phyloP scores from a whole-genome alignment of 64 coral and sea anemone genomes.

The Pocillopora verrucosa region DNA sequence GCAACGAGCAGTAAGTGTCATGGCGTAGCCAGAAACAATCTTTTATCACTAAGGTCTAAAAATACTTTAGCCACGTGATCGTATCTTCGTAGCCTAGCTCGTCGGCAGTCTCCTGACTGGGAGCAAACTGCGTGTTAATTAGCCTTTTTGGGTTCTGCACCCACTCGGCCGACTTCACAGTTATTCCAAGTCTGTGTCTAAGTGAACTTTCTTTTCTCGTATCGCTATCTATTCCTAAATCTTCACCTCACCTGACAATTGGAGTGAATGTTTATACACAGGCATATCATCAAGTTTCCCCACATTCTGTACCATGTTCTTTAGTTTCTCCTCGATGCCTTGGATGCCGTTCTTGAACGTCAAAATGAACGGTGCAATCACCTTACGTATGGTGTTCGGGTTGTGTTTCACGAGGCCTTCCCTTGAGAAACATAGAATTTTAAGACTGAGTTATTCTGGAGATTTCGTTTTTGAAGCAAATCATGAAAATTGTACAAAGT shows the following conservation, averaged over 20 bases:
- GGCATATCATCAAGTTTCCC: conserved; percentile 70
- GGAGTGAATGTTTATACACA: conserved; percentile 54
- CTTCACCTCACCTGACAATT: conserved; percentile 36
- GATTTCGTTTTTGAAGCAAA: background rate
- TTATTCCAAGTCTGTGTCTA: too few species aligned
- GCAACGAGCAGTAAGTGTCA: too few species aligned
- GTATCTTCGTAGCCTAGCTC: too few species aligned
- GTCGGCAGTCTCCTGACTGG: too few species aligned
- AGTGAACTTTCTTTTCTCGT: too few species aligned
- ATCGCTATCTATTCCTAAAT: background rate
- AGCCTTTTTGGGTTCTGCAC: too few species aligned
- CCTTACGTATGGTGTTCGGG: conserved; percentile 60
- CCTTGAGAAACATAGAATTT: background rate
- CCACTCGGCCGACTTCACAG: too few species aligned
- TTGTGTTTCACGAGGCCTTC: conserved; percentile 67
- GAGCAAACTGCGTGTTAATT: too few species aligned
- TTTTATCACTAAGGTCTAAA: too few species aligned
- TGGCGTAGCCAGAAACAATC: too few species aligned
- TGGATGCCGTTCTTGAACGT: conserved; percentile 40
- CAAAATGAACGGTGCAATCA: conserved; percentile 49
- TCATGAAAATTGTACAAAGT: too few species aligned
- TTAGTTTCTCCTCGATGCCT: conserved; percentile 25
- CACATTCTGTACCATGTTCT: conserved; percentile 8
- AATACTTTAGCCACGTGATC: too few species aligned
- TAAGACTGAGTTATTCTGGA: background rate